These are phyloP conservation scores for Pterostichus madidus DNA, from an alignment of 2,888 invertebrate species.

Conservation along the genomic window DNA sequence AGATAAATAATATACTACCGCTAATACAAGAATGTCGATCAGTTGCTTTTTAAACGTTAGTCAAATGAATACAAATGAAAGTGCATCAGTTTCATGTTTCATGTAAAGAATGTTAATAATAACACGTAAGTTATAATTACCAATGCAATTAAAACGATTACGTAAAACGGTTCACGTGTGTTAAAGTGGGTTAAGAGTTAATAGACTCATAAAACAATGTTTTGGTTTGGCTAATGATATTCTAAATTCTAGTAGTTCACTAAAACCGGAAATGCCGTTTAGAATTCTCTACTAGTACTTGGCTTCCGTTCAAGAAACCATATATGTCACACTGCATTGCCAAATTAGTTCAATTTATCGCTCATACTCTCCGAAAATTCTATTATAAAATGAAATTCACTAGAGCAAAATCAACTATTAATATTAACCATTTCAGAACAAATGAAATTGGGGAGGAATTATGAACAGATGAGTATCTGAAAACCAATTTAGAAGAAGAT, in stretches of 20 bases:
- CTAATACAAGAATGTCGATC: no score
- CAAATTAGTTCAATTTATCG: neutral
- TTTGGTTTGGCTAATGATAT: neutral
- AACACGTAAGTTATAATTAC: neutral
- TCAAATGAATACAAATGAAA: neutral
- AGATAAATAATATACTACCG: no score
- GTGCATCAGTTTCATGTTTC: neutral
- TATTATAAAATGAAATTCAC: neutral
- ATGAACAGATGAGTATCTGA: no score
- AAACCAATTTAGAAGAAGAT: no score
- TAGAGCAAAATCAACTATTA: no score
- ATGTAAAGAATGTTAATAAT: neutral
- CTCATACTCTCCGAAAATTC: neutral
- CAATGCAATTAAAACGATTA: neutral
- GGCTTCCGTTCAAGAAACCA: no score
- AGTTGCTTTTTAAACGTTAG: no score
- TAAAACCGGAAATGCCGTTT: conserved; percentile 28
- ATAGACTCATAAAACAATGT: conserved; percentile 11
- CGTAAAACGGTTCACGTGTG: neutral
- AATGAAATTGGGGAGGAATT: no score
- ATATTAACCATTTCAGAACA: no score
- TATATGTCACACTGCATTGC: neutral
- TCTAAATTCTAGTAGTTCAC: neutral
- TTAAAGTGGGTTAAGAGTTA: conserved; percentile 13
- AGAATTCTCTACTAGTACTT: no score